Evolutionary conservation across 1,140 invertebrate species (phyloP).

Genomic region (Macrosteles quadrilineatus): DNA sequence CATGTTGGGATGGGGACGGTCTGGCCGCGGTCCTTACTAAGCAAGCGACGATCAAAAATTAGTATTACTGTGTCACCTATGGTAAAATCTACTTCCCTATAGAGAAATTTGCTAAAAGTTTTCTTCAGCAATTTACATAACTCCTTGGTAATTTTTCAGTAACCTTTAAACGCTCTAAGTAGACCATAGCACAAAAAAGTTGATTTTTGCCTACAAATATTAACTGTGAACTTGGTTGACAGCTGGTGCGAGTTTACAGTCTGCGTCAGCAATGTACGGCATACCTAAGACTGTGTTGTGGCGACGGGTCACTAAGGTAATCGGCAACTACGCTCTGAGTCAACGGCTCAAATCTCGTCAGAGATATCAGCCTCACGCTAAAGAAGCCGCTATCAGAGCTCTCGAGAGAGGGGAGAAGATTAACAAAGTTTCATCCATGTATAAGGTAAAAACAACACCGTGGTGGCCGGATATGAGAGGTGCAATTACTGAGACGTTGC

Average conservation of each 20-base stretch:
- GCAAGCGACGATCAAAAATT: too few species aligned
- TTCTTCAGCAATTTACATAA: too few species aligned
- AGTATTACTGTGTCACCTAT: too few species aligned
- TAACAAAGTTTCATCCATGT: conserved; percentile 56
- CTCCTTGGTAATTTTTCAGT: too few species aligned
- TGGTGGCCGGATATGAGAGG: conserved; percentile 27
- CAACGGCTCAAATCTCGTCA: conserved; percentile 52
- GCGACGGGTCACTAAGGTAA: conserved; percentile 58
- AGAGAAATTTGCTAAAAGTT: too few species aligned
- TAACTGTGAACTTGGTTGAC: conserved; percentile 47
- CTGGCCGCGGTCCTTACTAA: too few species aligned
- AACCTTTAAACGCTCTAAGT: too few species aligned
- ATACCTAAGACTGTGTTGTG: conserved; percentile 64
- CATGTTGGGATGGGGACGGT: too few species aligned
- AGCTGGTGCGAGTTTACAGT: conserved; percentile 54
- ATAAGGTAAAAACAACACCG: conserved; percentile 51
- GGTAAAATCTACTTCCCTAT: too few species aligned
- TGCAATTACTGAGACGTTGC: neutral
- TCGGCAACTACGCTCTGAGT: conserved; percentile 48
- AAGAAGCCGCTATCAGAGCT: conserved; percentile 56
- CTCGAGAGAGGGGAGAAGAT: conserved; percentile 58
- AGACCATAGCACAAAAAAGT: too few species aligned
- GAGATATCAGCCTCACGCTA: conserved; percentile 13
- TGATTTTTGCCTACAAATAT: too few species aligned
- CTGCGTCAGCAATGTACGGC: conserved; percentile 54